Evolutionary conservation across 2,113 vertebrate genomes (phyloP).

Genomic region (Salvelinus alpinus): DNA sequence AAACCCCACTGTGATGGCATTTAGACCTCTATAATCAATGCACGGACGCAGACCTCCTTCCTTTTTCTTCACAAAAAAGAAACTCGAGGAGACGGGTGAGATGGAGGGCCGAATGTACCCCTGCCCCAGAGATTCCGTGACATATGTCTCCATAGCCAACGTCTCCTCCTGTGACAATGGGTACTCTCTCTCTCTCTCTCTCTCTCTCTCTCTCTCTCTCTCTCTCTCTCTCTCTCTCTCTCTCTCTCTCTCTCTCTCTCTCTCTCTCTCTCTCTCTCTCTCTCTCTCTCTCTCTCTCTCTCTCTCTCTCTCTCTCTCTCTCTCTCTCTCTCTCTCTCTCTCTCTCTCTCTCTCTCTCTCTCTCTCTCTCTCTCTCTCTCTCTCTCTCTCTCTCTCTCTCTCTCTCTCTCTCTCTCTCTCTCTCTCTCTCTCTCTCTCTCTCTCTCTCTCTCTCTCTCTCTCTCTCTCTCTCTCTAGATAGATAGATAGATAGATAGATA

Average conservation of each 20-base stretch:
- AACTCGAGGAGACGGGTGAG: no score
- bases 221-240: conserved; percentile 23
- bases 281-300: conserved; percentile 9
- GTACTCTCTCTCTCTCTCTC: no score
- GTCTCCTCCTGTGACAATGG: no score
- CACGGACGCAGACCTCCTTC: no score
- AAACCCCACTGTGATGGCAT: no score
- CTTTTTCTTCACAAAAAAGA: no score
- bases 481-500: no score
- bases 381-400: not conserved
- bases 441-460: conserved; percentile 20
- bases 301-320: not conserved
- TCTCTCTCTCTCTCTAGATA: conserved; percentile 42
- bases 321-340: conserved; percentile 38
- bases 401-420: conserved; percentile 38
- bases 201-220: conserved; percentile 26
- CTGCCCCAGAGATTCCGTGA: no score
- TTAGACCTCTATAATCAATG: no score
- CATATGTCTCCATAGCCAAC: no score
- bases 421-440: not conserved
- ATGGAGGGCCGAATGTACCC: no score
- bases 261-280: conserved; percentile 35
- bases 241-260: not conserved
- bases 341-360: not conserved
- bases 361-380: not conserved